A percentile compares a stretch with the other conserved stretches of the same genome.
phyloP scores from a whole-genome alignment of 2,888 invertebrate species.

The Rhopalosiphum nymphaeae region DNA sequence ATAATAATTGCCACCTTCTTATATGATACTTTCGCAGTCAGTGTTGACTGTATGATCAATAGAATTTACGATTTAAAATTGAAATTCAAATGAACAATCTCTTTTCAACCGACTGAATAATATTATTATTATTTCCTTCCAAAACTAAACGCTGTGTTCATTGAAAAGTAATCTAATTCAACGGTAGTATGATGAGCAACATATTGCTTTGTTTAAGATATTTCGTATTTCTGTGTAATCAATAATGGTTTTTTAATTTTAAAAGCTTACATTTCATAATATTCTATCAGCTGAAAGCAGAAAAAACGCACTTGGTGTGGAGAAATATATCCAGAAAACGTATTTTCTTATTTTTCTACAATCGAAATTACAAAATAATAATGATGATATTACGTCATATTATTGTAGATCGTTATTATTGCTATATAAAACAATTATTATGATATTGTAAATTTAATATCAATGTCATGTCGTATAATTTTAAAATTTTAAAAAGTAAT shows the following conservation, averaged over 20 bases:
- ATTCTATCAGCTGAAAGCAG: neutral
- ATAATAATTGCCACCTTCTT: constrained; percentile 7
- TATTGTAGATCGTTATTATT: neutral
- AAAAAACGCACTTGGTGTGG: neutral
- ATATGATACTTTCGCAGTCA: neutral
- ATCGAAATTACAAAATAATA: neutral
- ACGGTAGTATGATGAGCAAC: neutral
- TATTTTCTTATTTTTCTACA: neutral
- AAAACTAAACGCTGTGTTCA: neutral
- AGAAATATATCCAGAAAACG: neutral
- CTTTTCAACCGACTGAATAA: neutral
- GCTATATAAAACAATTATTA: neutral
- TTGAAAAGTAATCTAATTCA: neutral
- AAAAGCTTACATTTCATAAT: neutral
- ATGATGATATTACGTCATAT: neutral
- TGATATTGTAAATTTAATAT: neutral
- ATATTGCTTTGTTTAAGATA: neutral
- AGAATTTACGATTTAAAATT: neutral
- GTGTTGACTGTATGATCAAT: no score
- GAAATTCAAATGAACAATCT: neutral
- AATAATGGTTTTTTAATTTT: neutral
- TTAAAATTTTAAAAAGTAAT: neutral
- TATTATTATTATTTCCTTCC: neutral
- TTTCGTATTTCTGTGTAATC: neutral
- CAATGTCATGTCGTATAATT: neutral